Base-by-base conservation (phyloP, 1,140 invertebrate genomes). In the Nasonia giraulti region DNA sequence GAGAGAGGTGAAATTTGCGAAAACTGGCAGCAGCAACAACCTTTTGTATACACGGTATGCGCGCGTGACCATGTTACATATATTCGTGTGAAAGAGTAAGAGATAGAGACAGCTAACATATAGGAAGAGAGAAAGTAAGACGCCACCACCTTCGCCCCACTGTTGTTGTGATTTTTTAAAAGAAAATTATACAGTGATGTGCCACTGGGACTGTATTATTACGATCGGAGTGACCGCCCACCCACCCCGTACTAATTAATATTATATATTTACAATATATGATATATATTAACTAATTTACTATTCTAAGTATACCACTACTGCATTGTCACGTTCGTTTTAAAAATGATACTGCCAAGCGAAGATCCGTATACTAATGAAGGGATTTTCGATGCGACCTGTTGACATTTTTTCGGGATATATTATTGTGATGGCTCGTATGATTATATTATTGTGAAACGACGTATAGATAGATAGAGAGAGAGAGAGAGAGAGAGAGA, bases 271-370 rank as follows among this genome's bases (percentile, higher is more conserved):
- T 82, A 82, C 75, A 82, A 82, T 83, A 83, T 55, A 82, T 73
- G 44, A 83, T 86, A 74, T 82, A 82, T 66, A 80, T 80, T 62
- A 80, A 84, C 76, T 84, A 84, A 80, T 85, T 85, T 80, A 85
- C 73, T 85, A 85, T 74, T 73, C 62, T 82, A 86, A 82, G 75
- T 82, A 91, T 93, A 92, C 90, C 90, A 92, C 91, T 92, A 93
- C 90, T 93, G 91, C 92, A 93, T 93, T 93, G 92, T 93, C 92
- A 93, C 91, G 92, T 93, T 93, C 80, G 91, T 93, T 92, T 90
- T 47, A 55, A 78, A 12, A 79, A 80, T 71, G 55, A 66, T 88
- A 92, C 92, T 93, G 92, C 91, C 92, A 93, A 93, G 90, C 90
- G 90, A 92, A 88, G 88, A 90, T 89, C 80, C 71, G 23, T 50